Evolutionary conservation across 2,797 vertebrate genomes (phyloP).

Genomic region (Gymnothorax javanicus): DNA sequence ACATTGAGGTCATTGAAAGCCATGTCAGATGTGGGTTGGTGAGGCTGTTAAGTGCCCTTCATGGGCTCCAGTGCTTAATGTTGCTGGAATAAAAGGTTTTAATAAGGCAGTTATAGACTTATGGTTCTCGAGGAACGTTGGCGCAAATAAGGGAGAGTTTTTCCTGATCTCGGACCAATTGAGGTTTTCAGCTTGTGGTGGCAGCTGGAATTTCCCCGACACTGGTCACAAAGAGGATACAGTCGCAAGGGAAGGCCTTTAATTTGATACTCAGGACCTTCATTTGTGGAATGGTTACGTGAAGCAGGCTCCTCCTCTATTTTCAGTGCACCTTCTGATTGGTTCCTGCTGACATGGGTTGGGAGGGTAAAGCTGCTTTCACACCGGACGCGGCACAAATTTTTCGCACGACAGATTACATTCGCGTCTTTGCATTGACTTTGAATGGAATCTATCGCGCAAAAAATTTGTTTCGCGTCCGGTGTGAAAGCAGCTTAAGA

Average conservation of each 20-base stretch:
- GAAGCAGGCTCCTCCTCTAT: background rate
- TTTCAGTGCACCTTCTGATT: background rate
- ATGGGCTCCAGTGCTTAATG: background rate
- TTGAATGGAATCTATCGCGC: too few species aligned
- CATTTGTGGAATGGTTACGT: background rate
- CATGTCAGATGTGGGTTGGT: background rate
- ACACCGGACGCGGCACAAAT: too few species aligned
- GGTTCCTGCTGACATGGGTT: background rate
- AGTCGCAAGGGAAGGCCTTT: conserved; percentile 30
- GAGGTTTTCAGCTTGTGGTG: background rate
- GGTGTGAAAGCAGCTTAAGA: background rate
- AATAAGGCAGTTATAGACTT: background rate
- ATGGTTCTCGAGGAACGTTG: conserved; percentile 16
- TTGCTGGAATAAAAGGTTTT: background rate
- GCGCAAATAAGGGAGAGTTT: conserved; percentile 12
- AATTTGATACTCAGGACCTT: conserved; percentile 34
- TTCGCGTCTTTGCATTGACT: too few species aligned
- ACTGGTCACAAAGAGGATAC: conserved; percentile 30
- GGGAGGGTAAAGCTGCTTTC: background rate
- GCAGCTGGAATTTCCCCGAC: conserved; percentile 13
- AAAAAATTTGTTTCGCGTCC: too few species aligned
- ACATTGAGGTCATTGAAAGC: background rate
- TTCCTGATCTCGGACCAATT: background rate
- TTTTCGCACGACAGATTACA: too few species aligned
- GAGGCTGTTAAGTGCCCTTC: background rate